Evolutionary conservation across 2,797 vertebrate species (phyloP).

Genomic region (Heterohyrax brucei): DNA sequence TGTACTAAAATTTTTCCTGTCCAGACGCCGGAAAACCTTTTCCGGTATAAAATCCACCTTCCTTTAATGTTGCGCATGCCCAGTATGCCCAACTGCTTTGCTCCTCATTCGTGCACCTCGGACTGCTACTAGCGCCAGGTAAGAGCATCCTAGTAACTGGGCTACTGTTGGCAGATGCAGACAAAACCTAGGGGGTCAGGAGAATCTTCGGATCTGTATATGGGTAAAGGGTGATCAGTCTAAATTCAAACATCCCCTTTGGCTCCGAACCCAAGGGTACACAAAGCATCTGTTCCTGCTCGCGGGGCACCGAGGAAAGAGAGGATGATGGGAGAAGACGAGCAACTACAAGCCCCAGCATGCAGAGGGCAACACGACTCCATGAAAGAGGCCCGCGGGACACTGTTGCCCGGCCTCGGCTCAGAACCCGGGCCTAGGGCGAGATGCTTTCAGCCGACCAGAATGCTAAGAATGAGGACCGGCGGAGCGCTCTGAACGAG

Average conservation of each 20-base stretch:
- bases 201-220: constrained; percentile 62
- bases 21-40: constrained; percentile 57
- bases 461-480: constrained; percentile 56
- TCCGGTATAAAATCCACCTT: constrained; percentile 78
- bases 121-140: constrained; percentile 34
- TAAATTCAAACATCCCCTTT: neutral
- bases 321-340: neutral
- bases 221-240: neutral
- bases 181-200: neutral
- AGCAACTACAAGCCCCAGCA: constrained; percentile 77
- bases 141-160: constrained; percentile 41
- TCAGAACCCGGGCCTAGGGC: accelerated
- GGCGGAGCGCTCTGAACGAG: constrained; percentile 53
- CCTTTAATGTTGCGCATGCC: constrained; percentile 75
- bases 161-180: constrained; percentile 13
- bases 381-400: accelerated
- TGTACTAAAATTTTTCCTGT: neutral
- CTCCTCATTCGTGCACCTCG: constrained; percentile 24
- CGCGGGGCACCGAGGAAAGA: neutral
- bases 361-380: neutral
- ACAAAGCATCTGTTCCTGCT: neutral
- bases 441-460: too few relatives aligned
- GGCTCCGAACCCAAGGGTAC: neutral
- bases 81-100: neutral
- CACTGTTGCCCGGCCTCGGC: neutral